Evolutionary conservation across 2,797 vertebrate genomes (phyloP).

Genomic region (Enteromius anoplus): DNA sequence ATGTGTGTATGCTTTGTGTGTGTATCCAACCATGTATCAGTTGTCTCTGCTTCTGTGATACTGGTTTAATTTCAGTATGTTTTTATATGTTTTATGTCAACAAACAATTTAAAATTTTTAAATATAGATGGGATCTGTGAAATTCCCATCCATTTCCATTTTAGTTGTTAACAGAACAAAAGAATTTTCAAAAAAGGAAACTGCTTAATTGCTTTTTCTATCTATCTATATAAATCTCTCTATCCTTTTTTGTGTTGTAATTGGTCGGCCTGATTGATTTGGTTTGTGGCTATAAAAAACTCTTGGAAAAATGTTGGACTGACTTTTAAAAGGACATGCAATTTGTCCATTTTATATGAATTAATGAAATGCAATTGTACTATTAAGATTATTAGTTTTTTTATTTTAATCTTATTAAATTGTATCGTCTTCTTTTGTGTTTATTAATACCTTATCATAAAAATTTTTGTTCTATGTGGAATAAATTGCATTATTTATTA

Average conservation of each 20-base stretch:
- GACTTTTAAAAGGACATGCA: not conserved
- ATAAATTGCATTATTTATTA: not conserved
- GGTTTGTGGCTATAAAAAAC: too few species aligned
- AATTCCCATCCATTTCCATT: not conserved
- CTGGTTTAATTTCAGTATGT: not conserved
- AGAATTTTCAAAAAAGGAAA: not conserved
- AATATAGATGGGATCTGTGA: not conserved
- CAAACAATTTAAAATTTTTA: not conserved
- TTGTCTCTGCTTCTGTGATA: not conserved
- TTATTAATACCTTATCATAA: not conserved
- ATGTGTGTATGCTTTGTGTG: constrained; percentile 3
- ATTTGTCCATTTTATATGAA: not conserved
- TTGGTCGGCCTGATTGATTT: too few species aligned
- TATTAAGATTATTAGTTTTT: not conserved
- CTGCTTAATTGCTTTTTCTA: not conserved
- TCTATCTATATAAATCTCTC: not conserved
- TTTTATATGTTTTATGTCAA: constrained; percentile 4
- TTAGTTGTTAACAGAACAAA: not conserved
- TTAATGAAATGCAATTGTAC: not conserved
- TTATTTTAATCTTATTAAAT: too few species aligned
- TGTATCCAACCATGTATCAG: not conserved
- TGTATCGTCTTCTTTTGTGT: not conserved
- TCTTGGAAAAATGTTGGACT: not conserved
- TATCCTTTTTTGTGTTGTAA: too few species aligned
- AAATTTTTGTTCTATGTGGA: not conserved